These are phyloP conservation scores for Leguminivora glycinivorella DNA, from an alignment of 1,140 invertebrate genomes.

Conservation along the genomic window DNA sequence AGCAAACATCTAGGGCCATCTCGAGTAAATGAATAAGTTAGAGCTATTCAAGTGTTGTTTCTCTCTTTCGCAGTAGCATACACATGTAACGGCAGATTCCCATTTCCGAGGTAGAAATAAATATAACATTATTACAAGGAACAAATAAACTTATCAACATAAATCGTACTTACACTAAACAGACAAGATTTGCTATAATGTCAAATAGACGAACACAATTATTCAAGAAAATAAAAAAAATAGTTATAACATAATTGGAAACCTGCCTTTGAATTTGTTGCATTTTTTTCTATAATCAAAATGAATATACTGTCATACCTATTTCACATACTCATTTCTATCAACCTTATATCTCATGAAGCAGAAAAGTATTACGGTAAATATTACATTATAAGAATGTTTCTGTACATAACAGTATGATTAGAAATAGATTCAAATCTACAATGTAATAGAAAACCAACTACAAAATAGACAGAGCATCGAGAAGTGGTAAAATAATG, in stretches of 20 bases:
- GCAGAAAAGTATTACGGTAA: slow-evolving; percentile 76
- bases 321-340: slow-evolving; percentile 70
- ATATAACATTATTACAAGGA: slow-evolving; percentile 41
- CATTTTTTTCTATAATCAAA: slow-evolving; percentile 59
- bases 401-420: slow-evolving; percentile 65
- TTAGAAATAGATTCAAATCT: slow-evolving; percentile 74
- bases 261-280: slow-evolving; percentile 61
- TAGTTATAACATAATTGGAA: slow-evolving; percentile 46
- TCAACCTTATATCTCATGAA: slow-evolving; percentile 75
- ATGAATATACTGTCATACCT: slow-evolving; percentile 68
- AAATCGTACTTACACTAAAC: slow-evolving; percentile 34
- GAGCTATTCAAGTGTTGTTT: slow-evolving; percentile 63
- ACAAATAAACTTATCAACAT: slow-evolving; percentile 43
- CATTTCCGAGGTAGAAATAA: slow-evolving; percentile 37
- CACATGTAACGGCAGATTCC: slow-evolving; percentile 56
- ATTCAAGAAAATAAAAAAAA: slow-evolving; percentile 32
- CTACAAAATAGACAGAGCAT: slow-evolving; percentile 43
- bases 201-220: slow-evolving; percentile 37
- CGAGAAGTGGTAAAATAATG: slow-evolving; percentile 39
- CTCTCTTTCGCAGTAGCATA: slow-evolving; percentile 47
- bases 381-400: slow-evolving; percentile 70
- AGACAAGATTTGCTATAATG: slow-evolving; percentile 32
- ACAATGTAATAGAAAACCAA: slow-evolving; percentile 59
- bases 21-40: slow-evolving; percentile 56
- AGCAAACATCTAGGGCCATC: slow-evolving; percentile 70